Evolutionary conservation across 2,888 invertebrate genomes (phyloP).

Genomic region (Mythimna ferrago): DNA sequence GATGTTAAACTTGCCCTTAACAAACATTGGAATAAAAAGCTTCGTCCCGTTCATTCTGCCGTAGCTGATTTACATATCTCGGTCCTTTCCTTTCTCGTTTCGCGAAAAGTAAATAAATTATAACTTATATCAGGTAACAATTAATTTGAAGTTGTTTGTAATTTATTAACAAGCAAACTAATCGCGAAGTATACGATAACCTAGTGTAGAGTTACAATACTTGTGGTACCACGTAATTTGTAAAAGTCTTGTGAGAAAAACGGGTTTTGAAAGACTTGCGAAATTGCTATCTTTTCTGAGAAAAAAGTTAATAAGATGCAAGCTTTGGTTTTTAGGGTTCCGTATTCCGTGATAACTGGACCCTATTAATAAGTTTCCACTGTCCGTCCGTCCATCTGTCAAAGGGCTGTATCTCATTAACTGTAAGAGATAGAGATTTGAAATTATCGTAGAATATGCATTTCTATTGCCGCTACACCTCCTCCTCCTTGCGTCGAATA

Average conservation of each 20-base stretch:
- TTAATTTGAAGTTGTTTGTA: conserved; percentile 39
- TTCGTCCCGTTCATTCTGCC: conserved; percentile 4
- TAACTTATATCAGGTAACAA: conserved; percentile 36
- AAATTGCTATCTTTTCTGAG: neutral
- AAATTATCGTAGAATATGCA: no score
- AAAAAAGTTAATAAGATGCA: neutral
- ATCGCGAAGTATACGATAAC: conserved; percentile 17
- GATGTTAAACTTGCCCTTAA: conserved; percentile 41
- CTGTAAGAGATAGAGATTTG: no score
- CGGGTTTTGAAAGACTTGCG: conserved; percentile 13
- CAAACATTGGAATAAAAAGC: conserved; percentile 25
- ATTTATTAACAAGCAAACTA: conserved; percentile 28
- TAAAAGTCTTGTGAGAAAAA: conserved; percentile 29
- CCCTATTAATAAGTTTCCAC: no score
- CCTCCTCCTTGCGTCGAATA: no score
- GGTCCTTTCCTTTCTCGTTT: conserved; percentile 37
- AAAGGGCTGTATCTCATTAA: no score
- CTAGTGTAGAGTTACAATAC: conserved; percentile 6
- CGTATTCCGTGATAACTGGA: no score
- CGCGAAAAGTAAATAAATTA: conserved; percentile 33
- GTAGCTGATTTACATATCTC: conserved; percentile 45
- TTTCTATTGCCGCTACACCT: no score
- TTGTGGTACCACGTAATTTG: conserved; percentile 23
- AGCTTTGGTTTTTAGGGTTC: no score
- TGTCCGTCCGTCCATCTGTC: no score